A percentile compares a stretch with the other conserved stretches of the same genome.
phyloP scores from a whole-genome alignment of 2,888 invertebrate species.

The Aphrophora alni region DNA sequence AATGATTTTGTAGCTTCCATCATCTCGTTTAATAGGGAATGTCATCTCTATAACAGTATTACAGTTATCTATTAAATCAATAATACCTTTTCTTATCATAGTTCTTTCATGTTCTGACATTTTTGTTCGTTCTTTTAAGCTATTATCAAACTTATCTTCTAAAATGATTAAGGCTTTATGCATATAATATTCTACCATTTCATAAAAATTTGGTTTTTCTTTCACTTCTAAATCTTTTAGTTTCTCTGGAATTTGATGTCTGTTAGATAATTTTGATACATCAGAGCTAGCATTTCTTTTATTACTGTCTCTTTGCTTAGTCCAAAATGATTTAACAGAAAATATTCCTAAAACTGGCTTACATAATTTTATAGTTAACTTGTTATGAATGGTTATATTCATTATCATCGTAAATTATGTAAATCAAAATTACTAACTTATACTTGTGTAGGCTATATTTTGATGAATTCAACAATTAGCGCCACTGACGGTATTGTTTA shows the following conservation, averaged over 20 bases:
- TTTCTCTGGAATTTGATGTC: conserved; percentile 6
- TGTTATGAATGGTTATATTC: no score
- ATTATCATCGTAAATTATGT: no score
- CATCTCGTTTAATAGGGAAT: conserved; percentile 74
- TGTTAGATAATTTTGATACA: background rate
- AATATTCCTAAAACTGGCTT: background rate
- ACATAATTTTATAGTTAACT: background rate
- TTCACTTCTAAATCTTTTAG: conserved; percentile 15
- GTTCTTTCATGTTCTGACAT: conserved; percentile 59
- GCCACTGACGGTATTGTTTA: no score
- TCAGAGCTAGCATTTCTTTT: background rate
- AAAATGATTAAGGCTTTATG: conserved; percentile 63
- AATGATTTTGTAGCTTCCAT: conserved; percentile 73
- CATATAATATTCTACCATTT: conserved; percentile 74
- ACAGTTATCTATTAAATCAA: conserved; percentile 68
- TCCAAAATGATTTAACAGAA: background rate
- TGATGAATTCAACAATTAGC: no score
- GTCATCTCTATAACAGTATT: conserved; percentile 69
- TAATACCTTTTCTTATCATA: conserved; percentile 39
- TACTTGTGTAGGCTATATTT: no score
- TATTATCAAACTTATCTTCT: conserved; percentile 24
- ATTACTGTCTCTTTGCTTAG: background rate
- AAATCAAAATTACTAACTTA: no score
- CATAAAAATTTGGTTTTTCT: conserved; percentile 63
- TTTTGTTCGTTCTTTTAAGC: conserved; percentile 4